Percentiles rank a stretch among this genome's conserved stretches.
These are phyloP conservation scores for Hyalella azteca DNA, from an alignment of 2,888 invertebrate species.

Conservation along the genomic window DNA sequence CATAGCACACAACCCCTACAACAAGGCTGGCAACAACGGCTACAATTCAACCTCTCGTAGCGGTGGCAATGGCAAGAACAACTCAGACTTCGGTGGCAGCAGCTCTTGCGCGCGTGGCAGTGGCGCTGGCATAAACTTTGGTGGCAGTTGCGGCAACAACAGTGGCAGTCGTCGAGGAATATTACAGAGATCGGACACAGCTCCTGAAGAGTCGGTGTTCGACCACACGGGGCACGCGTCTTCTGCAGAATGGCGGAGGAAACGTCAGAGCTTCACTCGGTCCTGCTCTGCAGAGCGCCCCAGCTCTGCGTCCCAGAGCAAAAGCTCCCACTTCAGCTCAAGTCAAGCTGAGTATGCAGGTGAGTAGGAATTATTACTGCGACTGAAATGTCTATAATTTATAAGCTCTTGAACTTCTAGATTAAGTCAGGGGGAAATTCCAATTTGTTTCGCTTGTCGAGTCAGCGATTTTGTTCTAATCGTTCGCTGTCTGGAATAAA, in stretches of 20 bases:
- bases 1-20: slow-evolving; percentile 30
- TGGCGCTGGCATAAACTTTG: not conserved
- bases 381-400: no score
- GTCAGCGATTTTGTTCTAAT: no score
- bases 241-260: slow-evolving; percentile 48
- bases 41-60: not conserved
- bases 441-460: no score
- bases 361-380: no score
- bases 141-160: not conserved
- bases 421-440: no score
- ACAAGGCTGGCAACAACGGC: not conserved
- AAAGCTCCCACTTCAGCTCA: slow-evolving; percentile 11
- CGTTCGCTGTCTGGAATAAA: no score
- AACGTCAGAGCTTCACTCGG: slow-evolving; percentile 41
- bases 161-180: slow-evolving; percentile 40
- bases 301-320: slow-evolving; percentile 42
- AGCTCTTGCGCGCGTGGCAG: not conserved
- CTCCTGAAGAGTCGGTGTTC: slow-evolving; percentile 53
- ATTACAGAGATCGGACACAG: slow-evolving; percentile 55
- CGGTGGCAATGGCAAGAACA: no score
- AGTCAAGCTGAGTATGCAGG: slow-evolving; percentile 48
- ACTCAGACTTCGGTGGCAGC: not conserved
- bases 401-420: no score
- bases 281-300: slow-evolving; percentile 55
- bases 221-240: slow-evolving; percentile 42